Conservation (phyloP, 2,888 invertebrate species). For the Harpagoxenus sublaevis region DNA sequence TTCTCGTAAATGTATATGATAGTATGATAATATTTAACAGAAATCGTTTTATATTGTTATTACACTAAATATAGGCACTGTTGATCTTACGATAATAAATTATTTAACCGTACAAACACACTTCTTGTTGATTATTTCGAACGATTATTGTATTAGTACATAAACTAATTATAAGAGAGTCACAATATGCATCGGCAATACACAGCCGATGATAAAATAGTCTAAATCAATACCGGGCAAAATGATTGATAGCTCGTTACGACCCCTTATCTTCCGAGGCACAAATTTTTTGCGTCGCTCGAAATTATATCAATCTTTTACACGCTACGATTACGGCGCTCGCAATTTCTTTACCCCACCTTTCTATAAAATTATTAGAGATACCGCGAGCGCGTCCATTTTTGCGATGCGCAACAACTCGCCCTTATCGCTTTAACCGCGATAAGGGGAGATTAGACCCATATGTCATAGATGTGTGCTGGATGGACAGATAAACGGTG, state of each 20-base stretch:
- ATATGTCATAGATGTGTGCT: slow-evolving; percentile 77
- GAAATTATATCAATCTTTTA: slow-evolving; percentile 42
- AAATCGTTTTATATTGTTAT: slow-evolving; percentile 44
- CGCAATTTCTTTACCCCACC: slow-evolving; percentile 20
- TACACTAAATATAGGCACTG: slow-evolving; percentile 43
- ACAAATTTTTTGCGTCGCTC: slow-evolving; percentile 48
- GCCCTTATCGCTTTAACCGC: slow-evolving; percentile 74
- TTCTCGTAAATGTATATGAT: not conserved
- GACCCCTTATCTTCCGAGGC: slow-evolving; percentile 24
- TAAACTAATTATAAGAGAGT: not conserved
- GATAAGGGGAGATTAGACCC: slow-evolving; percentile 81
- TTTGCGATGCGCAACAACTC: slow-evolving; percentile 70
- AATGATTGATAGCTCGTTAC: slow-evolving; percentile 37
- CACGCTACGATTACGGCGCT: not conserved
- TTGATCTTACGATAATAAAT: slow-evolving; percentile 68
- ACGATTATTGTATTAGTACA: not conserved
- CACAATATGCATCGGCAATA: not conserved
- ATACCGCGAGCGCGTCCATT: slow-evolving; percentile 61
- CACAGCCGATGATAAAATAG: not conserved
- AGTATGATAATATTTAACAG: slow-evolving; percentile 27
- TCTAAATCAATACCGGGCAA: slow-evolving; percentile 33
- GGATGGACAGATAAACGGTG: slow-evolving; percentile 70
- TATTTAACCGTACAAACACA: slow-evolving; percentile 53
- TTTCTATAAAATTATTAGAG: slow-evolving; percentile 65
- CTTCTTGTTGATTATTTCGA: not conserved